Evolutionary conservation across 2,113 vertebrate species (phyloP).

Genomic region (Galbula dea): DNA sequence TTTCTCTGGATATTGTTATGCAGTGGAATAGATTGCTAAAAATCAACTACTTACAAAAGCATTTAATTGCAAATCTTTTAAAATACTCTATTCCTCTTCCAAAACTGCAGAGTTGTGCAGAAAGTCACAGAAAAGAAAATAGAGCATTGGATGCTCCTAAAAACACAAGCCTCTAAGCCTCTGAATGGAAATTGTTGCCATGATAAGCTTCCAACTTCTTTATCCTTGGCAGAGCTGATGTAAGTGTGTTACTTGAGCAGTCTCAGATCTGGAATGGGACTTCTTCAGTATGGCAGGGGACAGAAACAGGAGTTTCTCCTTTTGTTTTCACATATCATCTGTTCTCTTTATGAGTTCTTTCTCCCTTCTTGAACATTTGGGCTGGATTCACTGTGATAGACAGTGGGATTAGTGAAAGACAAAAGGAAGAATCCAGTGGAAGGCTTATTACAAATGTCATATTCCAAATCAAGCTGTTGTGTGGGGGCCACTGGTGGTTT

Average conservation of each 20-base stretch:
- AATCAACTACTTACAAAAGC: neutral
- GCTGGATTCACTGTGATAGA: conserved; percentile 6
- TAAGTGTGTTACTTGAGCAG: neutral
- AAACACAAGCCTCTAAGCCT: neutral
- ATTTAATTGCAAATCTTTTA: neutral
- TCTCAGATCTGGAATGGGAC: neutral
- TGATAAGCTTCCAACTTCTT: neutral
- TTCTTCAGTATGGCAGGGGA: neutral
- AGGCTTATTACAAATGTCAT: neutral
- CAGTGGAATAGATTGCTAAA: neutral
- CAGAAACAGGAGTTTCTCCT: conserved; percentile 1
- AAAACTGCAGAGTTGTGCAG: neutral
- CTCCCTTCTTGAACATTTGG: neutral
- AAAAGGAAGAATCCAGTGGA: conserved; percentile 8
- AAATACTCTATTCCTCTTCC: neutral
- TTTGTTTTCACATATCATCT: neutral
- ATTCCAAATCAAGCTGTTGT: neutral
- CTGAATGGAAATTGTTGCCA: neutral
- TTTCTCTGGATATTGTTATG: neutral
- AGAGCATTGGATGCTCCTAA: neutral
- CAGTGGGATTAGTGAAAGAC: neutral
- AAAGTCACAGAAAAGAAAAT: neutral
- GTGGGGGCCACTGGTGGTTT: neutral
- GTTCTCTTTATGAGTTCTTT: neutral
- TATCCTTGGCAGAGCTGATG: neutral